A percentile compares a stretch with the other conserved stretches of the same genome.
Conservation (phyloP, 1,140 invertebrate species). For the Drosophila simulans region DNA sequence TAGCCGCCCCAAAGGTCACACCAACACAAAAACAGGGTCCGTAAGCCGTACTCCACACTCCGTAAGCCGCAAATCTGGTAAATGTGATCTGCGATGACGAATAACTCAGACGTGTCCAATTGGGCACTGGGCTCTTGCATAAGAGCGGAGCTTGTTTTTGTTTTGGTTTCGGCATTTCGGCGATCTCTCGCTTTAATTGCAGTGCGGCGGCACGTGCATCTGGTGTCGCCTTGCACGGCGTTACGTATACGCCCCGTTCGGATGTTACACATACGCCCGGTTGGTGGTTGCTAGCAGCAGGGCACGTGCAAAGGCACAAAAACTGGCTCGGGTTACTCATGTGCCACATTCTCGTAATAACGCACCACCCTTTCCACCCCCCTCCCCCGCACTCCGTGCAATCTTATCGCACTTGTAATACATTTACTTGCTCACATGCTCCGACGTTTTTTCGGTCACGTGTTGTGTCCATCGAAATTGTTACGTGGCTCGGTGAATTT, state of each 20-base stretch:
- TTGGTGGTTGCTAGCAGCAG: not conserved
- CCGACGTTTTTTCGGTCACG: constrained; percentile 62
- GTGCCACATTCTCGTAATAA: constrained; percentile 11
- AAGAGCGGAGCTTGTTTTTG: constrained; percentile 34
- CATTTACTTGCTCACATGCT: constrained; percentile 30
- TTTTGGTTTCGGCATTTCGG: constrained; percentile 41
- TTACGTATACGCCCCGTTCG: constrained; percentile 47
- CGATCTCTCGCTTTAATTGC: constrained; percentile 53
- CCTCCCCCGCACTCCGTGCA: not conserved
- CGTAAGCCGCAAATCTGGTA: not conserved
- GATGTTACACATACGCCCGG: constrained; percentile 30
- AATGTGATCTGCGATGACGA: constrained; percentile 17
- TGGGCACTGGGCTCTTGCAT: constrained; percentile 45
- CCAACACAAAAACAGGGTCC: constrained; percentile 22
- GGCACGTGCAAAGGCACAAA: constrained; percentile 58
- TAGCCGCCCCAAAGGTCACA: constrained; percentile 66
- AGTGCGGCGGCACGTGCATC: constrained; percentile 50
- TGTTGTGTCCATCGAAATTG: constrained; percentile 56
- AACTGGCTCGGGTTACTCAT: constrained; percentile 40
- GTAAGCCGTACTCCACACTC: constrained; percentile 19
- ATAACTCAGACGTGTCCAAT: constrained; percentile 63
- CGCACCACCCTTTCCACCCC: not conserved
- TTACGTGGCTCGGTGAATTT: constrained; percentile 67
- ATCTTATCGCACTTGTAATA: constrained; percentile 44
- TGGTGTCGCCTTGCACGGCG: constrained; percentile 32